Evolutionary conservation across 2,888 invertebrate genomes (phyloP), one percentile per base, ranked within the genome.

Genomic region (Encarsia formosa): DNA sequence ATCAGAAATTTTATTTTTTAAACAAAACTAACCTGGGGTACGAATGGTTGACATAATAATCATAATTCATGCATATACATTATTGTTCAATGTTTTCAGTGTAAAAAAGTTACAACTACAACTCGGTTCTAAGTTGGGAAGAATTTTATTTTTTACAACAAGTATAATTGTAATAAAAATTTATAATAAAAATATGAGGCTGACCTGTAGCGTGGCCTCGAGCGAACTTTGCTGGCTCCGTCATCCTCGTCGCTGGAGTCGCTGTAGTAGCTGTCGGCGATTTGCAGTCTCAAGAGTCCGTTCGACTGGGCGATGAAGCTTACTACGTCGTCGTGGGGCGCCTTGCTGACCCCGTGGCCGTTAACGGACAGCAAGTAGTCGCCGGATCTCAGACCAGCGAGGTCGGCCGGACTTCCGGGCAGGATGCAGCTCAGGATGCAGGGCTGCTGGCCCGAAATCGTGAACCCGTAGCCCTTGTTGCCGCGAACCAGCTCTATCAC

Each of bases 401-500:
- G 81, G 67, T 94, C 94, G 0, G 96, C 96, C 3, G 95, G 94
- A 54, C 90, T 91, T 61, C 88, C 88, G 40, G 83, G 79, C 1
- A 94, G 94, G 63, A 97, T 95, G 65, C 92, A 94, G 45, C 94
- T 93, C 52, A 97, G 81, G 58, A 95, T 90, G 71, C 96, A 97
- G 0, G 97, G 96, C 68, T 93, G 88, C 73, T 97, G 95, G 3
- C 96, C 96, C 2, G 95, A 94, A 68, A 97, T 95, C 19, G 96
- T 97, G 71, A 97, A 97, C n/a, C 97, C 96, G 71, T 93, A 97
- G 8, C 96, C 96, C 65, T 88, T 89, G 54, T 84, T 81, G 3
- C 95, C 93, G 58, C 95, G 80, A 8, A 84, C 81, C 35, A 96
- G 86, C 66, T 95, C 91, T 48, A 95, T 88, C 26, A 87, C 86